These are phyloP conservation scores for Centropyge bicolor DNA, from an alignment of 2,797 vertebrate genomes.

Conservation along the genomic window DNA sequence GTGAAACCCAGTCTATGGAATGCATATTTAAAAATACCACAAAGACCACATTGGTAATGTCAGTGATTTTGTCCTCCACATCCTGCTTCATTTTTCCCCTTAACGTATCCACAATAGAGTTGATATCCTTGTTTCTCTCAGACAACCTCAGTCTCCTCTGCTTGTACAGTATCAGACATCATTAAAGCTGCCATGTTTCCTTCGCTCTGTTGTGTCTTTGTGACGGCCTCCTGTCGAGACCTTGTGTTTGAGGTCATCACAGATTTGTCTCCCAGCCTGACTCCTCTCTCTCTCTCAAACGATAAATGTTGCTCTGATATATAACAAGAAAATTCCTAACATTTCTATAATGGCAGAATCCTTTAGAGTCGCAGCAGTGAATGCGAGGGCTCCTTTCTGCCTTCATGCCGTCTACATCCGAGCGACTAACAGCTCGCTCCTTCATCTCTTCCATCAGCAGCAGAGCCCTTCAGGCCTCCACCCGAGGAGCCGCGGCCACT, in stretches of 20 bases:
- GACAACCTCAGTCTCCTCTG: conserved; percentile 33
- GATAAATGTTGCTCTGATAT: conserved; percentile 31
- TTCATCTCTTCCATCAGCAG: conserved; percentile 48
- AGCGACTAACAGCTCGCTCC: conserved; percentile 40
- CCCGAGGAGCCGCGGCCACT: conserved; percentile 29
- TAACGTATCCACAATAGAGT: conserved; percentile 14
- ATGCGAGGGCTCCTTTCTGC: conserved; percentile 32
- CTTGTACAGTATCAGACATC: conserved; percentile 24
- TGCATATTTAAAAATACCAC: conserved; percentile 24
- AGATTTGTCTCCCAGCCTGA: conserved; percentile 13
- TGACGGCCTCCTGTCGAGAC: conserved; percentile 15
- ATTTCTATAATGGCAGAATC: conserved; percentile 24
- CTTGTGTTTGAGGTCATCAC: conserved; percentile 23
- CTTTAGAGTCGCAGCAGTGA: conserved; percentile 37
- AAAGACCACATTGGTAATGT: conserved; percentile 19
- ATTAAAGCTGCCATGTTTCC: conserved; percentile 28
- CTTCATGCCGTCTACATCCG: conserved; percentile 37
- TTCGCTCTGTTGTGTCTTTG: conserved; percentile 27
- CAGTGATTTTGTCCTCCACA: conserved; percentile 29
- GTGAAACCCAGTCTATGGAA: conserved; percentile 7
- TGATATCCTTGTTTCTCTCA: conserved; percentile 28
- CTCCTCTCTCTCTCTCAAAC: neutral
- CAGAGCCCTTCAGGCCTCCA: conserved; percentile 24
- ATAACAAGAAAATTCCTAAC: conserved; percentile 15
- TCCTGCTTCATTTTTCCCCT: conserved; percentile 7